phyloP scores from a whole-genome alignment of 2,113 vertebrate genomes.

The Larimichthys polyactis region DNA sequence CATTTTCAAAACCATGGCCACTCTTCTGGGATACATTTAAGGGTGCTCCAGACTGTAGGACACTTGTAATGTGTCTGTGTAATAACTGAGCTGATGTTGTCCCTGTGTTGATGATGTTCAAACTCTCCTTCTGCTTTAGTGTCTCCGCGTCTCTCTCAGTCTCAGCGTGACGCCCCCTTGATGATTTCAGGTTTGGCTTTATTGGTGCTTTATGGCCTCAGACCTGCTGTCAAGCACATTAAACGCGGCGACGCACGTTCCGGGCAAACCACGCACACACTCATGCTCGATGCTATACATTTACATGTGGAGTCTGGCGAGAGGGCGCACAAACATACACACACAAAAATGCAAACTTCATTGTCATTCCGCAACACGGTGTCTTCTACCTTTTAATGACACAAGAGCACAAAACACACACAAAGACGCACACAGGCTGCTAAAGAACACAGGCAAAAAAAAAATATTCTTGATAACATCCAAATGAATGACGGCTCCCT shows the following conservation, averaged over 20 bases:
- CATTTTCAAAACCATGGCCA: neutral
- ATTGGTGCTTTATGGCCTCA: constrained; percentile 77
- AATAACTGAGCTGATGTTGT: constrained; percentile 33
- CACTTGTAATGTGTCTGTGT: neutral
- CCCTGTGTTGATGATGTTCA: constrained; percentile 26
- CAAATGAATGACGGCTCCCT: neutral
- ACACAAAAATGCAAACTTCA: constrained; percentile 9
- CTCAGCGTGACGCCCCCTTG: constrained; percentile 57
- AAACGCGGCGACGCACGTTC: constrained; percentile 55
- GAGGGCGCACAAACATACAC: neutral
- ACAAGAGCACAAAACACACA: neutral
- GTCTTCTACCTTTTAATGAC: constrained; percentile 13
- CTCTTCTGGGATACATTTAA: neutral
- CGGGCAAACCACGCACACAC: constrained; percentile 28
- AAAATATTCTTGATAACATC: neutral
- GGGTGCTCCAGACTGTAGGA: neutral
- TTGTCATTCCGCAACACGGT: constrained; percentile 42
- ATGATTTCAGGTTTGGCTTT: constrained; percentile 75
- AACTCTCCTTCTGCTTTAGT: constrained; percentile 49
- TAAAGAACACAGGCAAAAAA: neutral
- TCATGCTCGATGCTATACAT: constrained; percentile 16
- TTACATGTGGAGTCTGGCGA: constrained; percentile 24
- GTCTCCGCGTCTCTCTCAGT: constrained; percentile 38
- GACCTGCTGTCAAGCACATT: constrained; percentile 78
- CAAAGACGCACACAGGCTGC: neutral